Percentiles rank a stretch among this genome's conserved stretches.
Evolutionary conservation across 2,888 invertebrate species (phyloP).

Genomic region (Lithophane leautieri): DNA sequence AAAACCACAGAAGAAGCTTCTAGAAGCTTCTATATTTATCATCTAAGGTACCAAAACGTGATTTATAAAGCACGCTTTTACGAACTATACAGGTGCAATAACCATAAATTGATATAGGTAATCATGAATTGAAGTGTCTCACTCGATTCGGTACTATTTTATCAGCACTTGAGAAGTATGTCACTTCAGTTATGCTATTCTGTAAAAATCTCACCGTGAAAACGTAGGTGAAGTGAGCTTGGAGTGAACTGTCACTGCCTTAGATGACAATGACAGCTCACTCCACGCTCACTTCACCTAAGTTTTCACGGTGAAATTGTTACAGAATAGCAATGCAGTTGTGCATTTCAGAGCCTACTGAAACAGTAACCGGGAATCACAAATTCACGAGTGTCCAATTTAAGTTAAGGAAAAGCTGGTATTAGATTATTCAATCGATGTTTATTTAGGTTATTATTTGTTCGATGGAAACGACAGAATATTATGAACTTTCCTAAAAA

Average conservation of each 20-base stretch:
- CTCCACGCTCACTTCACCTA: too few relatives aligned
- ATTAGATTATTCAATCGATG: neutral
- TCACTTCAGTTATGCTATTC: neutral
- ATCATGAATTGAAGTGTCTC: neutral
- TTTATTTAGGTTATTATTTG: neutral
- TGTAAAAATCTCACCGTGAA: too few relatives aligned
- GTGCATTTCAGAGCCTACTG: neutral
- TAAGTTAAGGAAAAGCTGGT: neutral
- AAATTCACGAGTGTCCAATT: neutral
- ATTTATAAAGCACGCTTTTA: neutral
- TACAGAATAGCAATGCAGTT: too few relatives aligned
- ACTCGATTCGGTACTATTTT: constrained; percentile 6
- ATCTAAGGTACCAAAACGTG: neutral
- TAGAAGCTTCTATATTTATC: neutral
- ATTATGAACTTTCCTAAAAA: neutral
- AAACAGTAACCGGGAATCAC: neutral
- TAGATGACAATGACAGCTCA: too few relatives aligned
- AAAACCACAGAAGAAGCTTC: neutral
- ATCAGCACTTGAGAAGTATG: constrained; percentile 27
- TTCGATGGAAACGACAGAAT: neutral
- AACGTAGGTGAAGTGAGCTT: too few relatives aligned
- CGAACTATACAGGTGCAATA: neutral
- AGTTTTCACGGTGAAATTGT: too few relatives aligned
- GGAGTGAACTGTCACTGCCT: too few relatives aligned
- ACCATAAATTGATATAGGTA: neutral